phyloP scores from a whole-genome alignment of 2,113 vertebrate species.

The Lepisosteus oculatus region DNA sequence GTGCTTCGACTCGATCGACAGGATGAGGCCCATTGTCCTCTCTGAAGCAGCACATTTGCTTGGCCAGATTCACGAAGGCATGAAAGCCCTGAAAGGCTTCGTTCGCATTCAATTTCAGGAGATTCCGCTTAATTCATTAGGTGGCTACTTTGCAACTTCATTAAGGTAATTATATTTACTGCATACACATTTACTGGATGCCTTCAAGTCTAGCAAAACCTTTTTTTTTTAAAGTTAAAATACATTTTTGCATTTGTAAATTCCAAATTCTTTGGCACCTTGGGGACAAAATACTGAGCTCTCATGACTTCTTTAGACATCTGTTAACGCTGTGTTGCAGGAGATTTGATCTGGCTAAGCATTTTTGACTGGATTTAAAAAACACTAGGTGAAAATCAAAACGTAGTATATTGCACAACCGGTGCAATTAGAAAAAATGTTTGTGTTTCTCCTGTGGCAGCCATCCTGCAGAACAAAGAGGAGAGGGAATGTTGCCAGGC shows the following conservation, averaged over 20 bases:
- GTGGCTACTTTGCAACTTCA: slow-evolving; percentile 36
- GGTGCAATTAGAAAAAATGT: neutral
- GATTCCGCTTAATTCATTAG: slow-evolving; percentile 36
- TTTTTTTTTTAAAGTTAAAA: too few relatives aligned
- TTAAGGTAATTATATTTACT: slow-evolving; percentile 28
- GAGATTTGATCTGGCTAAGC: too few relatives aligned
- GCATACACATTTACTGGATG: neutral
- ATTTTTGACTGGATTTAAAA: too few relatives aligned
- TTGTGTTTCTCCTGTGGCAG: neutral
- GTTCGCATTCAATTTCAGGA: slow-evolving; percentile 27
- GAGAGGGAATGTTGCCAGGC: neutral
- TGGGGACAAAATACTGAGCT: too few relatives aligned
- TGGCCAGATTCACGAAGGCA: slow-evolving; percentile 18
- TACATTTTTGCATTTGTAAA: too few relatives aligned
- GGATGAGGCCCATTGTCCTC: slow-evolving; percentile 9
- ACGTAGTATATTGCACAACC: too few relatives aligned
- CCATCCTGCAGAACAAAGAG: neutral
- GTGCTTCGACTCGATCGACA: slow-evolving; percentile 21
- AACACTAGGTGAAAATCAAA: too few relatives aligned
- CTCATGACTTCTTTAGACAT: too few relatives aligned
- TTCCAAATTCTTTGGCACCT: too few relatives aligned
- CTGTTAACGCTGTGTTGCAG: too few relatives aligned
- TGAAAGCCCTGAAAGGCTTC: slow-evolving; percentile 22
- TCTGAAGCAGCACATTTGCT: slow-evolving; percentile 13
- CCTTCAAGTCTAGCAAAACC: neutral